Base-by-base conservation (phyloP, 2,797 vertebrate genomes). In the Leucoraja ocellata region DNA sequence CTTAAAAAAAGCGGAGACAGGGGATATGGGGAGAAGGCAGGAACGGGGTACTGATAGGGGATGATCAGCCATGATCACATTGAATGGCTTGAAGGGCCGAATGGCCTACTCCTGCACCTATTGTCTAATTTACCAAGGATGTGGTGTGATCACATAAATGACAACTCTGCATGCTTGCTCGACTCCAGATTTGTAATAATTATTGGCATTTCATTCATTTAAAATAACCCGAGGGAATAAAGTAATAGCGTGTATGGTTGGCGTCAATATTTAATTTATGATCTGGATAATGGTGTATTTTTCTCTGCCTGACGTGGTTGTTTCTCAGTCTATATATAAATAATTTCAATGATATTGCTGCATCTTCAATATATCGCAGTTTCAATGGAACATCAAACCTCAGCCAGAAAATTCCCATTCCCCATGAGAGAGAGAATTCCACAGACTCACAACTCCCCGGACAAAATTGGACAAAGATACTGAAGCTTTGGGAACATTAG, bases 171-270 rank as follows among this genome's bases (percentile, higher is more conserved):
- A 83, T 3, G 46, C 58, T 54, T 25, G 21, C 80, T 25, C 28
- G 23, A 23, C 80, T 25, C 46, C 23, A 23, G 80, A 83, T 58
- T 25, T 83, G 4, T 58, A 83, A 58, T 11, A 83, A 39, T 58
- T 83, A 83, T 58, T 83, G 80, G 28, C 80, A 83, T 83, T 83
- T 58, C 46, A 83, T 83, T 83, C 23, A 83, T 39, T 2, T 83
- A 83, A 83, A 23, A 28, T 25, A 54, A 83, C 80, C 46, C 0
- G 46, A 83, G 80, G 39, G 46, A 83, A 83, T 83, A 58, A 58
- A 58, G 54, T 58, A 83, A 58, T 58, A 83, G 80, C 23, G 46
- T 83, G 54, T 25, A 54, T 83, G 23, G 28, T 23, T 25, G 23
- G 32, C 58, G 58, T 83, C 54, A 83, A 83, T 83, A 83, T 25